These are phyloP conservation scores for Porites evermanni DNA, from an alignment of 92 coral and sea anemone species.

Conservation along the genomic window DNA sequence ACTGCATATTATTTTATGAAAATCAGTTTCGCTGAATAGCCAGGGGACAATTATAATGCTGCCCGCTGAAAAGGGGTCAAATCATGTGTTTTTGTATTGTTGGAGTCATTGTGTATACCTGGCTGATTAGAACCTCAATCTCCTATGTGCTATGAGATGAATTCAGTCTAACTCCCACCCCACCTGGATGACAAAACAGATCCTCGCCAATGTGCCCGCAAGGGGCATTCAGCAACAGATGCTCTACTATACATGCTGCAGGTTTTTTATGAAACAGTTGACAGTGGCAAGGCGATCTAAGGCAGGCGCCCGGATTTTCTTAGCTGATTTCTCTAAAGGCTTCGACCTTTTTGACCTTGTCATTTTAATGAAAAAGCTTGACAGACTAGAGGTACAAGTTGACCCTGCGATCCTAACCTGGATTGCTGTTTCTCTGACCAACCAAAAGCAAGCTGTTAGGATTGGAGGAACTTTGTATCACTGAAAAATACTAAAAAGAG, in stretches of 20 bases:
- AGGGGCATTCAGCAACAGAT: no score
- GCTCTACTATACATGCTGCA: slow-evolving; percentile 10
- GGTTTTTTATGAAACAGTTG: slow-evolving; percentile 50
- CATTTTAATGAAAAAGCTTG: slow-evolving; percentile 31
- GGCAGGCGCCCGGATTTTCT: slow-evolving; percentile 46
- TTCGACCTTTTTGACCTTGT: slow-evolving; percentile 53
- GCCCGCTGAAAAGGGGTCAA: no score
- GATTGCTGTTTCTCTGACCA: slow-evolving; percentile 49
- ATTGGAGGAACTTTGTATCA: slow-evolving; percentile 35
- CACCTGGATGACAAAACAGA: slow-evolving; percentile 52
- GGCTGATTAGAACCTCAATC: no score
- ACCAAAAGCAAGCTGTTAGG: slow-evolving; percentile 33
- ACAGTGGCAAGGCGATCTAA: slow-evolving; percentile 16
- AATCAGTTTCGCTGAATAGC: no score
- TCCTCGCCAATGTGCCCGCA: not conserved
- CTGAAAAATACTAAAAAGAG: slow-evolving; percentile 51
- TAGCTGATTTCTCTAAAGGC: slow-evolving; percentile 64
- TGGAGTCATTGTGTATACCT: no score
- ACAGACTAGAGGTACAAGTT: not conserved
- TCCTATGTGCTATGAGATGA: no score
- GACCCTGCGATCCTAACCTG: slow-evolving; percentile 42
- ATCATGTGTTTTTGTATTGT: no score
- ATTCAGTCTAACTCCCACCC: not conserved
- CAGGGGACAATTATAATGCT: no score
- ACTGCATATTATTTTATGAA: no score